Evolutionary conservation across 1,140 invertebrate genomes (phyloP).

Genomic region (Temnothorax curvispinosus): DNA sequence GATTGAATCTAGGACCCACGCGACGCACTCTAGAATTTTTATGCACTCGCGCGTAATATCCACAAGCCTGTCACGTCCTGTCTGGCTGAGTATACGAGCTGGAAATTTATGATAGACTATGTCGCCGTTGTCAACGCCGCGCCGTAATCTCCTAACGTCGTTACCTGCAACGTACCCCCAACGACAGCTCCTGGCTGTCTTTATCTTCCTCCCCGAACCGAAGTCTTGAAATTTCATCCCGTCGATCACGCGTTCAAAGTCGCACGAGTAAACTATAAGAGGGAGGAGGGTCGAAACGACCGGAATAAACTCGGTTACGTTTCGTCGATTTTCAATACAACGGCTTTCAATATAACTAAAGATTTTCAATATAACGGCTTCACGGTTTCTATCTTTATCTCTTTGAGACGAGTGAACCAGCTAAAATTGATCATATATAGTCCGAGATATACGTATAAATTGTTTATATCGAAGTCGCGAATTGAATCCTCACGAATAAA

Average conservation of each 20-base stretch:
- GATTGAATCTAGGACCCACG: conserved; percentile 22
- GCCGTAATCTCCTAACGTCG: conserved; percentile 65
- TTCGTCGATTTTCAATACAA: conserved; percentile 45
- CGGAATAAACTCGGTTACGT: conserved; percentile 36
- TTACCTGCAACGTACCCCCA: conserved; percentile 44
- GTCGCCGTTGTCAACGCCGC: conserved; percentile 31
- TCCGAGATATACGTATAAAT: background rate
- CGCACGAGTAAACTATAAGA: conserved; percentile 9
- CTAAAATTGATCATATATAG: background rate
- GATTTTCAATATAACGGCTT: conserved; percentile 27
- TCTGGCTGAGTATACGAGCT: conserved; percentile 33
- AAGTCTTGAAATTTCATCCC: conserved; percentile 40
- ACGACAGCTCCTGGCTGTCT: conserved; percentile 10
- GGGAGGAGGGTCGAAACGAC: background rate
- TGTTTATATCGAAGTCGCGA: background rate
- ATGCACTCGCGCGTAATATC: conserved; percentile 31
- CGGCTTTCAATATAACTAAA: background rate
- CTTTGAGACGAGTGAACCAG: background rate
- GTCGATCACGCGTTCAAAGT: conserved; percentile 50
- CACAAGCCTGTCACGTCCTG: conserved; percentile 59
- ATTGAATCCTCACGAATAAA: background rate
- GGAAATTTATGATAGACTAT: conserved; percentile 68
- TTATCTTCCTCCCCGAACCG: background rate
- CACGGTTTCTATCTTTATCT: background rate
- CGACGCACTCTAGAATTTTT: conserved; percentile 32